Evolutionary conservation across 1,140 invertebrate species (phyloP), one percentile per base, ranked within the genome.

Genomic region (Drosophila varians): DNA sequence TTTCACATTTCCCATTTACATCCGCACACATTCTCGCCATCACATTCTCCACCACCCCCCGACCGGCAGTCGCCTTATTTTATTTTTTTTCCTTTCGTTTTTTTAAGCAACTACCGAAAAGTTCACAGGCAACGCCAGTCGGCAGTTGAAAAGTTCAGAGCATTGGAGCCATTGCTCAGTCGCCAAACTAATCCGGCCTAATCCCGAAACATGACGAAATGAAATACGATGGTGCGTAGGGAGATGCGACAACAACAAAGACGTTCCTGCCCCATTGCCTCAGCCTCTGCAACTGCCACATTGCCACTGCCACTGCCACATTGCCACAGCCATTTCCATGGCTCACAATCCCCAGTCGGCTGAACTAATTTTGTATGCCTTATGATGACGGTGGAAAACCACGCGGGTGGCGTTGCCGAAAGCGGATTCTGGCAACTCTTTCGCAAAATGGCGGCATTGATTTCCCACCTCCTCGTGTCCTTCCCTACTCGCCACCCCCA

Each of bases 191-290:
- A 90, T 90, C 89, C 86, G 64, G 49, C 74, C 76, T 90, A 90
- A 90, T 90, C 89, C 89, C 77, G 77, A 78, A 89, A 90, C 89
- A 90, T 90, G 89, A 90, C 89, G 89, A 90, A 90, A 90, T 90
- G 89, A 90, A 90, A 90, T 90, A 90, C 89, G 89, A 90, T 76
- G 80, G 78, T 82, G 80, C 76, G 83, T 82, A 77, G 82, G 73
- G 71, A 75, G 66, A 60, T 72, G 69, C 57, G 76, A 58, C 51
- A 61, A 69, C 52, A 60, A 47, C 45, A 58, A 52, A 53, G 64
- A 45, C 40, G 49, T 48, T 36, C n/a, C n/a, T 58, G 34, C 68
- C 68, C 28, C 49, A 21, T 45, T 16, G 34, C 34, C n/a, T 7
- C 36, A 28, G 3, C 31, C 23, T 18, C n/a, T 42, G 16, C 21